phyloP scores from a whole-genome alignment of 2,797 vertebrate genomes.

The Novumbra hubbsi region DNA sequence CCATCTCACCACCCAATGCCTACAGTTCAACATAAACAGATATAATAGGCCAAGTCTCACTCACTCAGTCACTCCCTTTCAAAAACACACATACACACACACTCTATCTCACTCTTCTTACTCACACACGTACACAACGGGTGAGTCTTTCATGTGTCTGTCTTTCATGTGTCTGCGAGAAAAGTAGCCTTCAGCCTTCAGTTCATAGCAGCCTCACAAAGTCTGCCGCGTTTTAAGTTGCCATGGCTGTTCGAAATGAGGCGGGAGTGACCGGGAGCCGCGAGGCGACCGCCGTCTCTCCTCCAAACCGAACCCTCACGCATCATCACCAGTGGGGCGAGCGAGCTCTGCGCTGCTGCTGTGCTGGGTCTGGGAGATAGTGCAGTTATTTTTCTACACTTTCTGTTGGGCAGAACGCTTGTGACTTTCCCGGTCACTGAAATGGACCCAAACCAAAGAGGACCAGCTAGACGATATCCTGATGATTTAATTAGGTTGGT shows the following conservation, averaged over 20 bases:
- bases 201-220: background rate
- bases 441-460: background rate
- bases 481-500: background rate
- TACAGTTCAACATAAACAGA: background rate
- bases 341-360: slow-evolving; percentile 1
- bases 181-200: background rate
- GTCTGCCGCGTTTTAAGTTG: background rate
- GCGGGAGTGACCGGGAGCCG: background rate
- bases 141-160: background rate
- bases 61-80: background rate
- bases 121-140: background rate
- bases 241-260: background rate
- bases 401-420: background rate
- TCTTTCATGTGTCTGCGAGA: background rate
- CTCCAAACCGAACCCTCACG: background rate
- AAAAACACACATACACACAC: too few species aligned
- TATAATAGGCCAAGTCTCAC: background rate
- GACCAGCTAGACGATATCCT: background rate
- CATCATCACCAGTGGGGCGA: slow-evolving; percentile 7
- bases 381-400: background rate
- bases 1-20: background rate
- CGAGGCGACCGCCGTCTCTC: background rate
- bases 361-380: background rate
- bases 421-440: background rate
- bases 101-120: background rate